A percentile compares a stretch with the other conserved stretches of the same genome.
These are phyloP conservation scores for Lithophane socia DNA, from an alignment of 2,888 invertebrate genomes.

Conservation along the genomic window DNA sequence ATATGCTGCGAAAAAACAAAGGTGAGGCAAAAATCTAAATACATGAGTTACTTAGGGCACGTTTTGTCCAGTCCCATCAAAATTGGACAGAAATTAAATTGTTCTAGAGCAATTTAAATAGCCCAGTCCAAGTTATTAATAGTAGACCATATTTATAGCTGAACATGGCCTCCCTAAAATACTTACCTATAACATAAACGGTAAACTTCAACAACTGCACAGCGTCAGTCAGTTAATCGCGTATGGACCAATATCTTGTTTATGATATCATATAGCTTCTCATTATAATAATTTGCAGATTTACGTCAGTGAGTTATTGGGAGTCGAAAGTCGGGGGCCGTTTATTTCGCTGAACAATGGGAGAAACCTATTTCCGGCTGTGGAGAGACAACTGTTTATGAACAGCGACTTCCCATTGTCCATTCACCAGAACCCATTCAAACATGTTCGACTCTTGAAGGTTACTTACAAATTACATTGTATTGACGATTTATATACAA, in stretches of 20 bases:
- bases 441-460: conserved; percentile 12
- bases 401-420: conserved; percentile 22
- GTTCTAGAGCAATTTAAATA: neutral
- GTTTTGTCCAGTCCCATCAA: neutral
- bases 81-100: neutral
- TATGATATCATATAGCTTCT: neutral
- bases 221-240: neutral
- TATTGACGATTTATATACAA: neutral
- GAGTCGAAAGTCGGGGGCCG: conserved; percentile 15
- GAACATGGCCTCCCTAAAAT: neutral
- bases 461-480: conserved; percentile 8
- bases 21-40: neutral
- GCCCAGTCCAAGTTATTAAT: neutral
- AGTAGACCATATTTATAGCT: neutral
- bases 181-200: neutral
- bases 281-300: conserved; percentile 12
- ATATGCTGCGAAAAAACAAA: neutral
- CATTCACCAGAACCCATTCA: conserved; percentile 25
- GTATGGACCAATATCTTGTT: neutral
- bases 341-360: conserved; percentile 39
- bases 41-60: neutral
- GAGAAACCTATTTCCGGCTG: conserved; percentile 8
- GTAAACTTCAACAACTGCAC: neutral
- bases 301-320: conserved; percentile 2
- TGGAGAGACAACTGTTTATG: conserved; percentile 7